These are phyloP conservation scores for Paracyclopina nana DNA, from an alignment of 1,140 invertebrate species.

Conservation along the genomic window DNA sequence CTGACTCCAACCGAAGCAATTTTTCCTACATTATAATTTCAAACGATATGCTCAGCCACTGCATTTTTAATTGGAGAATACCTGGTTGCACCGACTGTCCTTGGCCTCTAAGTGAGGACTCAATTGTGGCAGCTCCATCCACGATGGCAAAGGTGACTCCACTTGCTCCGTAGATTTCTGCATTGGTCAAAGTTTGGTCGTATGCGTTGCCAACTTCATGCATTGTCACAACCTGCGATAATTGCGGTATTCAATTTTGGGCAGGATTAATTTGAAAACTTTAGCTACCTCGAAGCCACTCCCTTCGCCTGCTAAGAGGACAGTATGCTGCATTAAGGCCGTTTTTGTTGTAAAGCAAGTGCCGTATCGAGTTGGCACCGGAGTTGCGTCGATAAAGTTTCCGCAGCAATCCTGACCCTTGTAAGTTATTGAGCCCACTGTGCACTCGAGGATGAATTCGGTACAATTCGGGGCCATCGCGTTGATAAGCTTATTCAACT, in stretches of 20 bases:
- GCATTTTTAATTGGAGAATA: too few relatives aligned
- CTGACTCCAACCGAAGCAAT: background rate
- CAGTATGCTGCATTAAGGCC: background rate
- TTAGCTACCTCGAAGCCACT: background rate
- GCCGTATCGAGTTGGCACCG: background rate
- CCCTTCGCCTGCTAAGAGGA: background rate
- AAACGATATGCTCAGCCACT: background rate
- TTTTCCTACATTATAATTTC: background rate
- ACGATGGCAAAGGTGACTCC: background rate
- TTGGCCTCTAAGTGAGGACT: background rate
- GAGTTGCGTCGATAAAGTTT: background rate
- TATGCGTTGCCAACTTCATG: background rate
- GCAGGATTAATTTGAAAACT: too few relatives aligned
- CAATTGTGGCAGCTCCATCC: background rate
- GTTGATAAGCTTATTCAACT: background rate
- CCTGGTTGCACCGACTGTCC: background rate
- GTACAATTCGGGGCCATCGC: background rate
- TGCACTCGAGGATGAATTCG: background rate
- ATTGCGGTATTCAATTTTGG: too few relatives aligned
- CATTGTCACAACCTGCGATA: background rate
- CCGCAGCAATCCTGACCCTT: background rate
- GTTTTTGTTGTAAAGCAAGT: background rate
- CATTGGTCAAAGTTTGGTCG: background rate
- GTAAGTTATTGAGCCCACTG: background rate
- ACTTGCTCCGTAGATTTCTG: background rate